phyloP scores from a whole-genome alignment of 2,797 vertebrate genomes.

The Hirundo rustica region DNA sequence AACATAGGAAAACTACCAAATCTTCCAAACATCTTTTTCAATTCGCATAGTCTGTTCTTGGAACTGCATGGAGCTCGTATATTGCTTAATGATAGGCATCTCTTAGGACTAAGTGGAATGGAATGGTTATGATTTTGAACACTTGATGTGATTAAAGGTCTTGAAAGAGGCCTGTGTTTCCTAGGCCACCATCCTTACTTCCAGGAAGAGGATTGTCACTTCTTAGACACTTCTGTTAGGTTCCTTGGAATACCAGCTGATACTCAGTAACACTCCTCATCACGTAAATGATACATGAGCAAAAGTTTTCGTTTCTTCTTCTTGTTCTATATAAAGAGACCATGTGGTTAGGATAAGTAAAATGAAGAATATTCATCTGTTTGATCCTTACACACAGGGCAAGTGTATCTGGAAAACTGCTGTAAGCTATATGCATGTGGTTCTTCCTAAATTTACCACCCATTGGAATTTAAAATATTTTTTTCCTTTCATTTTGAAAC shows the following conservation, averaged over 20 bases:
- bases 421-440: neutral
- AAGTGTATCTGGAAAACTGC: neutral
- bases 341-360: neutral
- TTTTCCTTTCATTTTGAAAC: slow-evolving; percentile 75
- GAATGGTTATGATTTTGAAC: neutral
- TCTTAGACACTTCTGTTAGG: neutral
- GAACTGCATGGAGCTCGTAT: rapidly evolving
- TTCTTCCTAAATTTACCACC: neutral
- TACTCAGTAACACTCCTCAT: rapidly evolving
- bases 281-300: neutral
- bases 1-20: neutral
- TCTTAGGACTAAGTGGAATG: neutral
- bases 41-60: rapidly evolving
- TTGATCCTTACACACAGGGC: neutral
- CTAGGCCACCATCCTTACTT: neutral
- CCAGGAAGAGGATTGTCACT: neutral
- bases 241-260: neutral
- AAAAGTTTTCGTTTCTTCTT: neutral
- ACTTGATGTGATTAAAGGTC: neutral
- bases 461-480: slow-evolving; percentile 74
- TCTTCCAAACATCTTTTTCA: neutral
- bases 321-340: neutral
- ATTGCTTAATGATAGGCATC: neutral
- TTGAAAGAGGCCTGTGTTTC: neutral
- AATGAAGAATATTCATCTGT: neutral